Percentiles rank a stretch among this genome's conserved stretches.
phyloP scores from a whole-genome alignment of 2,113 vertebrate genomes.

The Epinephelus lanceolatus region DNA sequence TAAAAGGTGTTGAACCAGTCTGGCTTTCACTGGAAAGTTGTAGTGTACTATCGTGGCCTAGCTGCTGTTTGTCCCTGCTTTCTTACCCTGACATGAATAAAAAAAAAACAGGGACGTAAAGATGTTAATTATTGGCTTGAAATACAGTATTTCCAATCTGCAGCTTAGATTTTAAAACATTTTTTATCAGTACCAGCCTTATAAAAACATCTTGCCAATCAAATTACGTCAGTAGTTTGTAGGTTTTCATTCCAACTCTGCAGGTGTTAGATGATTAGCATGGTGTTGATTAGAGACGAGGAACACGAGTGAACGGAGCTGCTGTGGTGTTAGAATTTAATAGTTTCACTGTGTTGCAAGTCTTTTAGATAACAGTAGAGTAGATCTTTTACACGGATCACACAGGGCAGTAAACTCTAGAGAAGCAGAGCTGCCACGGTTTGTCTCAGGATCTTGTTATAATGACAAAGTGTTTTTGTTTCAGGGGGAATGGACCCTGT shows the following conservation, averaged over 20 bases:
- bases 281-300: neutral
- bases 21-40: slow-evolving; percentile 28
- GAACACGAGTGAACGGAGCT: slow-evolving; percentile 10
- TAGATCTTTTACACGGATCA: neutral
- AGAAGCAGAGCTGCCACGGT: slow-evolving; percentile 3
- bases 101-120: slow-evolving; percentile 7
- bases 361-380: neutral
- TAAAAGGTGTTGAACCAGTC: slow-evolving; percentile 26
- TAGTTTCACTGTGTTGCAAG: neutral
- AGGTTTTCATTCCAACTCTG: slow-evolving; percentile 31
- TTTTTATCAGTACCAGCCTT: slow-evolving; percentile 46
- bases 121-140: slow-evolving; percentile 29
- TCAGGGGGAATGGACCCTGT: neutral
- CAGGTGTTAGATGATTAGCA: slow-evolving; percentile 19
- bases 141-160: slow-evolving; percentile 13
- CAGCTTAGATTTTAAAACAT: slow-evolving; percentile 28
- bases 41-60: slow-evolving; percentile 33
- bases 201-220: slow-evolving; percentile 54
- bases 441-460: slow-evolving; percentile 27
- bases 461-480: slow-evolving; percentile 12
- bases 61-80: slow-evolving; percentile 46
- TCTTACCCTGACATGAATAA: slow-evolving; percentile 1
- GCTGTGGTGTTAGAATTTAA: neutral
- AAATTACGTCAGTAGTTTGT: slow-evolving; percentile 40
- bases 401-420: neutral